Base-by-base conservation (phyloP, 1,140 invertebrate species). In the Apis florea region DNA sequence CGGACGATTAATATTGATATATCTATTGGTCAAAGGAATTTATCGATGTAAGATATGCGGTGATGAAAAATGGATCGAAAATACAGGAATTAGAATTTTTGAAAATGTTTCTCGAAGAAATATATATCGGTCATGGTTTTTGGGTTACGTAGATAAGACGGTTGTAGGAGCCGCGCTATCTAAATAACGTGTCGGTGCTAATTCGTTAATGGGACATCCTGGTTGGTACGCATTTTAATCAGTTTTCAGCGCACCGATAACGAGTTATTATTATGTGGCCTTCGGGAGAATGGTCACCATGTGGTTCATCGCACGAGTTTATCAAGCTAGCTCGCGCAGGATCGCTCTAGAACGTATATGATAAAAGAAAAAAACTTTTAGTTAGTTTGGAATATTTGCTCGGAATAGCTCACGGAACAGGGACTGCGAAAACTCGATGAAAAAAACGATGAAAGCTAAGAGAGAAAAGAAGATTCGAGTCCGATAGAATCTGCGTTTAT, bases 151-250 rank as follows among this genome's bases (percentile, higher is more conserved):
- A 83, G 85, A 86, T 86, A 86, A 86, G 54, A 49, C 49, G 21
- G 49, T 74, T 17, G 75, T 67, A 77, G 78, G 58, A 64, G 66
- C 51, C 40, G 15, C 53, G 11, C 67, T 87, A 87, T 87, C 85
- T 87, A 56, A 67, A 86, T 80, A 64, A 49, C 56, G 12, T 80
- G 82, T 64, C 85, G 31, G 76, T 73, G 85, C 77, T 83, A 87
- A 87, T 87, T 86, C 79, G 85, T 87, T 87, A 87, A 87, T 87
- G 85, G 82, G 82, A 87, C 69, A 87, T 87, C 85, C 85, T 87
- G 85, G 54, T 68, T 74, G 68, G 13, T 53, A 76, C 26, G 85
- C 56, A 76, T 84, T 86, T 86, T 87, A 86, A 87, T 87, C 85
- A 87, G 72, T 81, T 77, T 87, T 77, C 63, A 76, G 63, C 64